A percentile compares a stretch with the other conserved stretches of the same genome.
These are phyloP conservation scores for Phymatocera aterrima DNA, from an alignment of 2,888 invertebrate species.

Conservation along the genomic window DNA sequence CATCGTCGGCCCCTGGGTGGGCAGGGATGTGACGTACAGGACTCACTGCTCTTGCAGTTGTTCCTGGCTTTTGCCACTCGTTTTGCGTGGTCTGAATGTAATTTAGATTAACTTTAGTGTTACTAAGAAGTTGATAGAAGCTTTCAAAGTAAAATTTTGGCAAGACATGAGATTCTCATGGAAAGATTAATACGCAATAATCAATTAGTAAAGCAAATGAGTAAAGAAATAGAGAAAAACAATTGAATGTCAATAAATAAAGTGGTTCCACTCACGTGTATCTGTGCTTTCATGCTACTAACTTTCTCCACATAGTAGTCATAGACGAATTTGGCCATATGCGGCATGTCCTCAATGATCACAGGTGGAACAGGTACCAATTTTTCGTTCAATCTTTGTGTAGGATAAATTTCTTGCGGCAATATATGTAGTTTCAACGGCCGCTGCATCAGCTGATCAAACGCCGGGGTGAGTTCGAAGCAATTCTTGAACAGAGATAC, in stretches of 20 bases:
- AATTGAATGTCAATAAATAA: slow-evolving; percentile 27
- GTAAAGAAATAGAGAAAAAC: neutral
- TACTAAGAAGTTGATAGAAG: too few species aligned
- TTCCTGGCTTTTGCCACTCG: slow-evolving; percentile 81
- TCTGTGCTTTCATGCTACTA: slow-evolving; percentile 78
- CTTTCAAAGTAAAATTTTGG: too few species aligned
- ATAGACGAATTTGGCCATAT: slow-evolving; percentile 97
- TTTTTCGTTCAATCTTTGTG: slow-evolving; percentile 77
- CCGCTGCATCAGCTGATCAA: slow-evolving; percentile 90
- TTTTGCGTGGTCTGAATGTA: slow-evolving; percentile 72
- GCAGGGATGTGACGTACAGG: slow-evolving; percentile 79
- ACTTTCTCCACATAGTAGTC: slow-evolving; percentile 91
- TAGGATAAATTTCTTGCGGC: slow-evolving; percentile 88
- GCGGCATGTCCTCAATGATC: slow-evolving; percentile 90
- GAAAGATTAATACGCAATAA: too few species aligned
- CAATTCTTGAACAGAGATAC: slow-evolving; percentile 96
- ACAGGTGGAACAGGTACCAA: slow-evolving; percentile 76
- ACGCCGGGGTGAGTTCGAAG: slow-evolving; percentile 96
- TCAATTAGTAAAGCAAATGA: too few species aligned
- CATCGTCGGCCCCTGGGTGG: slow-evolving; percentile 82
- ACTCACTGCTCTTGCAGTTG: slow-evolving; percentile 75
- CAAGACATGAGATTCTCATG: too few species aligned
- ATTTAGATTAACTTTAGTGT: too few species aligned
- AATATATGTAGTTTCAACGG: slow-evolving; percentile 88
- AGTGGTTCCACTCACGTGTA: slow-evolving; percentile 67